Evolutionary conservation across 2,113 vertebrate species (phyloP).

Genomic region (Amazona guildingii): DNA sequence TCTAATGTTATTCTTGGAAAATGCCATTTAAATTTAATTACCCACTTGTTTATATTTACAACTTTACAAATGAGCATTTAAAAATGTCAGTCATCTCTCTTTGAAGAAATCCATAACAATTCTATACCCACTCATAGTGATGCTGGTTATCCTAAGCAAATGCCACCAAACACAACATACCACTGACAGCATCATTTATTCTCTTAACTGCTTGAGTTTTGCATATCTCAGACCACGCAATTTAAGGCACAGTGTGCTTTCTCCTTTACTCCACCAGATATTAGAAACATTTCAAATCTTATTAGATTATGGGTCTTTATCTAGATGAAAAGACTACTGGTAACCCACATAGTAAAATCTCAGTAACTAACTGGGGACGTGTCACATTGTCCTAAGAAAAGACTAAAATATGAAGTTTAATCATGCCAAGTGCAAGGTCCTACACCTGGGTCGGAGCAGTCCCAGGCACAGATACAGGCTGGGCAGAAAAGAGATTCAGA

Average conservation of each 20-base stretch:
- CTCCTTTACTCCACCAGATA: neutral
- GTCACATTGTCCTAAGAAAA: neutral
- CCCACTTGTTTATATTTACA: neutral
- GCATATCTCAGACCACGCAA: neutral
- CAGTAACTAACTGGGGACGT: neutral
- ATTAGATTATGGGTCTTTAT: neutral
- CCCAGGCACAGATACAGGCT: neutral
- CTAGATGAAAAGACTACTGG: neutral
- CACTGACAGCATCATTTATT: neutral
- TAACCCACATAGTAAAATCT: neutral
- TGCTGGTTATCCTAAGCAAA: neutral
- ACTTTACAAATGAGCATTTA: neutral
- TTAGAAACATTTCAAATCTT: neutral
- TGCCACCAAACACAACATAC: neutral
- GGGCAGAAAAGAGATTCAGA: neutral
- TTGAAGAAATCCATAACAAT: neutral
- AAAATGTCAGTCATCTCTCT: constrained; percentile 6
- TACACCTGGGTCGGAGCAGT: neutral
- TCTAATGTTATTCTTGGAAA: neutral
- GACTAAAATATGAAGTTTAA: neutral
- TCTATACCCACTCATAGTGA: neutral
- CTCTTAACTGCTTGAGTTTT: neutral
- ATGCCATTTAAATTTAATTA: constrained; percentile 30
- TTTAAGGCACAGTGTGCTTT: neutral
- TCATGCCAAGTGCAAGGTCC: neutral